Evolutionary conservation across 2,113 vertebrate genomes (phyloP).

Genomic region (Upupa epops): DNA sequence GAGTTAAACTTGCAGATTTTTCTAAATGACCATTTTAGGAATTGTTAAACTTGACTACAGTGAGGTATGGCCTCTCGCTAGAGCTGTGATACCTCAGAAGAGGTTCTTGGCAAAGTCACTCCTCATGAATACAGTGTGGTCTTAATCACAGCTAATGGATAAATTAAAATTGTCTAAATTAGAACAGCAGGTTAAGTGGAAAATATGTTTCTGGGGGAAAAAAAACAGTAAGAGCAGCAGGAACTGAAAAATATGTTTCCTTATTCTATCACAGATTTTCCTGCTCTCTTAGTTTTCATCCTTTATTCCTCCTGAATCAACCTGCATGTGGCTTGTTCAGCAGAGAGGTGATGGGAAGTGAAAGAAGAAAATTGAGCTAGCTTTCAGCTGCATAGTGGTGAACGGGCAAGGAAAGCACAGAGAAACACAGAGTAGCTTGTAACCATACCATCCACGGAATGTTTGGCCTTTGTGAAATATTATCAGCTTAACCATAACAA

Average conservation of each 20-base stretch:
- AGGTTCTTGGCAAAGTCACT: neutral
- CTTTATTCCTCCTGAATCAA: neutral
- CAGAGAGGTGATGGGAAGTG: neutral
- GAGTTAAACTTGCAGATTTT: constrained; percentile 7
- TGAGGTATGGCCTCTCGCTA: neutral
- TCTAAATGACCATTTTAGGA: constrained; percentile 10
- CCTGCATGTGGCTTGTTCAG: neutral
- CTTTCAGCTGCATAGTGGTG: neutral
- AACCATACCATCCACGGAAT: neutral
- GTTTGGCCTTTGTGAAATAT: neutral
- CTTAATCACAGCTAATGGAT: constrained; percentile 3
- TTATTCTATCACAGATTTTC: neutral
- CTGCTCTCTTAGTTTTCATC: neutral
- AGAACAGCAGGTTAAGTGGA: neutral
- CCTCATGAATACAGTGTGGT: neutral
- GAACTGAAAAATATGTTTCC: constrained; percentile 12
- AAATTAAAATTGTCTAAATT: constrained; percentile 34
- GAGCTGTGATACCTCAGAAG: neutral
- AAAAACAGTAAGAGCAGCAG: neutral
- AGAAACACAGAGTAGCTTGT: neutral
- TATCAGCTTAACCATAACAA: neutral
- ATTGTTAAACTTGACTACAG: neutral
- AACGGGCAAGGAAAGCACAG: neutral
- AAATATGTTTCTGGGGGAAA: neutral
- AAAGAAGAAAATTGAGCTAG: neutral